Conservation (phyloP, 1,140 invertebrate genomes). For the Drosophila novamexicana region DNA sequence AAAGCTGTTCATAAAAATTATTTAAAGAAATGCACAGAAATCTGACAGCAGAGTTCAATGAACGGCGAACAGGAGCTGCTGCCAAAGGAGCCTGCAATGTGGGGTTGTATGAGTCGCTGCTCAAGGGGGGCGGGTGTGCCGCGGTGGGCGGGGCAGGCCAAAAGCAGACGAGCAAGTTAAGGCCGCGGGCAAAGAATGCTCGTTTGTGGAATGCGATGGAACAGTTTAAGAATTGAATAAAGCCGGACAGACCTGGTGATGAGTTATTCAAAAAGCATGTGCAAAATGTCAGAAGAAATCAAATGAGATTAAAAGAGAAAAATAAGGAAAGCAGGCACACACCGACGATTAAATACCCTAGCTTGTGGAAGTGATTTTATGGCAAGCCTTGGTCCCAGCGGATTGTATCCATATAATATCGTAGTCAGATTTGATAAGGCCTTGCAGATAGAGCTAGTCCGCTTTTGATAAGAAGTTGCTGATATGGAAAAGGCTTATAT, state of each 20-base stretch:
- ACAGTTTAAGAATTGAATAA: conserved; percentile 42
- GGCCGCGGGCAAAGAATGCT: conserved; percentile 54
- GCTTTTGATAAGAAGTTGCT: too few species aligned
- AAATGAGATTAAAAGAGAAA: conserved; percentile 70
- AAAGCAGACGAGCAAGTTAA: conserved; percentile 51
- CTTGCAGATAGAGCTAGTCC: too few species aligned
- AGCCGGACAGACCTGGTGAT: conserved; percentile 62
- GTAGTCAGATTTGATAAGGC: too few species aligned
- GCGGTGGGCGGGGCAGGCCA: conserved; percentile 14
- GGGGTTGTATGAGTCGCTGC: neutral
- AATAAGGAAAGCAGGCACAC: neutral
- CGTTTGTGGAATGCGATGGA: conserved; percentile 52
- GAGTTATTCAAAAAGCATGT: conserved; percentile 78
- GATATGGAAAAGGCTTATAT: too few species aligned
- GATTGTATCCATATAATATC: too few species aligned
- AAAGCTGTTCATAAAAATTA: conserved; percentile 28
- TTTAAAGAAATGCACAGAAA: conserved; percentile 42
- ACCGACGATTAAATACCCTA: too few species aligned
- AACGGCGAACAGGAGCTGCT: conserved; percentile 45
- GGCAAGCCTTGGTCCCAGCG: too few species aligned
- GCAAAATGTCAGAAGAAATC: conserved; percentile 76
- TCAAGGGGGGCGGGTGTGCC: neutral
- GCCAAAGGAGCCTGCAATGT: conserved; percentile 1
- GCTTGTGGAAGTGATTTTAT: too few species aligned
- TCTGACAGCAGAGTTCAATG: conserved; percentile 59